Evolutionary conservation across 2,888 invertebrate species (phyloP), one percentile per base, ranked within the genome.

Genomic region (Siphlonurus alternatus): DNA sequence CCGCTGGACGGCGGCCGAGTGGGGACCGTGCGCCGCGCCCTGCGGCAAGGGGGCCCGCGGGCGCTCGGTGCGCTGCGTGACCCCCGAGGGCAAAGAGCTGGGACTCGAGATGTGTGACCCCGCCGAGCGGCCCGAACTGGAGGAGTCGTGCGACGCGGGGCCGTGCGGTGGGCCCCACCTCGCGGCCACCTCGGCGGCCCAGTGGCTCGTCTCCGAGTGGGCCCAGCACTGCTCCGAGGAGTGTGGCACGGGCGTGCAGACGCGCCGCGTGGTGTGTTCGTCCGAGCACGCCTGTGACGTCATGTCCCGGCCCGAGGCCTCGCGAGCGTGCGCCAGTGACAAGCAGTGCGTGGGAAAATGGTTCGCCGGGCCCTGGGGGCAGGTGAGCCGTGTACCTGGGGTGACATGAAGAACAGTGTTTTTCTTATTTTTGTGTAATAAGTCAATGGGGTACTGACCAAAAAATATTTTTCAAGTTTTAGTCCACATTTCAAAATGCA

Each of bases 281-380:
- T 79, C 81, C n/a, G 67, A 68, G 15, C 68, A 65, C 5, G 72
- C 72, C 66, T 78, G 78, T 81, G 70, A 81, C 79, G 70, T 76
- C 74, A 65, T 79, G 79, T 63, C 83, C 23, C 78, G 76, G 69
- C 82, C 90, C 0, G 81, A 83, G 67, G 77, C 81, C 1, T 81
- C 83, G 0, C 81, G 87, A 68, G 79, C 83, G 1, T 91, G 91
- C 71, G 79, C 84, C n/a, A 82, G 83, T 25, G 83, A 83, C 67
- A 81, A 81, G 67, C 81, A 80, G 69, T 92, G 87, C 73, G 84
- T 76, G 53, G 87, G 89, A 1, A 83, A 87, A 71, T 94, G 94
- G 94, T 93, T 91, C 73, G 80, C 85, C 18, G 88, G 93, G 51
- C 83, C 86, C 1, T 89, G 88, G 86, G 79, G 82, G 53, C 73